These are phyloP conservation scores for Elephantulus edwardii DNA, from an alignment of 2,113 vertebrate species.

Conservation along the genomic window DNA sequence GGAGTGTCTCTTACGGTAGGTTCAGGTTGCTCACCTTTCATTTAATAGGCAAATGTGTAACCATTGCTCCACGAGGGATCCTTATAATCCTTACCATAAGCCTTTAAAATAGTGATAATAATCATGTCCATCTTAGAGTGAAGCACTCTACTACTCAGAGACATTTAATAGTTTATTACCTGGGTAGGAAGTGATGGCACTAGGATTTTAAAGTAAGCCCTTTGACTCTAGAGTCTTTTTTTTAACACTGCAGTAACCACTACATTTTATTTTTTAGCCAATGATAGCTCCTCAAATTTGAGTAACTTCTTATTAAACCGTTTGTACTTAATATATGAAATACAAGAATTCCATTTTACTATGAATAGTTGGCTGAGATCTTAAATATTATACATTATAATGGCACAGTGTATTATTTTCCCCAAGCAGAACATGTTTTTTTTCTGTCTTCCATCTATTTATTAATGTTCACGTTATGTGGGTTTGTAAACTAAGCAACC, in stretches of 20 bases:
- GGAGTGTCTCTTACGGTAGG: background rate
- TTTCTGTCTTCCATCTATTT: background rate
- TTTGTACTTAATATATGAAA: background rate
- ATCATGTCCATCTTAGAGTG: background rate
- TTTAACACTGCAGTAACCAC: background rate
- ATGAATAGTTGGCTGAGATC: background rate
- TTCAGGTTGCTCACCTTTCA: background rate
- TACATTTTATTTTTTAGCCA: background rate
- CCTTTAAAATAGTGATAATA: background rate
- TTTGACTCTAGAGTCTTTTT: background rate
- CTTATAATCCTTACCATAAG: background rate
- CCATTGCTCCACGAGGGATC: background rate
- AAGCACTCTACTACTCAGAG: background rate
- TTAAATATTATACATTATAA: background rate
- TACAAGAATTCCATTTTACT: background rate
- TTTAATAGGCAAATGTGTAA: background rate
- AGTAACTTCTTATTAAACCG: background rate
- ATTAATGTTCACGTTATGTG: too few relatives aligned
- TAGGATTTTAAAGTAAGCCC: constrained; percentile 23
- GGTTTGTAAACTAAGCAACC: background rate
- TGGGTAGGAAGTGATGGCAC: background rate
- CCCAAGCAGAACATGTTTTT: background rate
- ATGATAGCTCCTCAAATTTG: background rate
- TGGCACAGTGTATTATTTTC: background rate
- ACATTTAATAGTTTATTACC: background rate